Conservation (phyloP, 2,888 invertebrate species). For the Cremastinae sp. region DNA sequence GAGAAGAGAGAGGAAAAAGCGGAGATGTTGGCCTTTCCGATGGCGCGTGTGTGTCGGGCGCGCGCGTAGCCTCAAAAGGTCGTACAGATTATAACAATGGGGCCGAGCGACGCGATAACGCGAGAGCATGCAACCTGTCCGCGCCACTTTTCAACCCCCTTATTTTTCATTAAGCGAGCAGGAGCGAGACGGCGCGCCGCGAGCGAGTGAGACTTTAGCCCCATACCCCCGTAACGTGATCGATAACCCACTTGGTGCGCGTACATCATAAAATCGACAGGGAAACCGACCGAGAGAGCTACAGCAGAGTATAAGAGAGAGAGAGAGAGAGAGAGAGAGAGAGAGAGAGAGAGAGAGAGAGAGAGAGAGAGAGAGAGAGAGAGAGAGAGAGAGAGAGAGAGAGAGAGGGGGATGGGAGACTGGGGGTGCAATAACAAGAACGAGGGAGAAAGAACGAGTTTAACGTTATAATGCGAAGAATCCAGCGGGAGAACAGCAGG, state of each 20-base stretch:
- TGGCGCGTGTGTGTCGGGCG: slow-evolving; percentile 24
- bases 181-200: slow-evolving; percentile 10
- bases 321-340: slow-evolving; percentile 21
- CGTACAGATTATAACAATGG: slow-evolving; percentile 60
- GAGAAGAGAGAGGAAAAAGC: too few species aligned
- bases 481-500: too few species aligned
- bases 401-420: too few species aligned
- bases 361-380: slow-evolving; percentile 11
- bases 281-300: slow-evolving; percentile 7
- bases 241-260: slow-evolving; percentile 78
- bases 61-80: slow-evolving; percentile 55
- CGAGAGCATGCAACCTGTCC: slow-evolving; percentile 57
- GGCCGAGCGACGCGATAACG: slow-evolving; percentile 57
- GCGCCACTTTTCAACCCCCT: slow-evolving; percentile 69
- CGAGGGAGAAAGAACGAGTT: too few species aligned
- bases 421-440: too few species aligned
- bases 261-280: slow-evolving; percentile 67
- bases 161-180: slow-evolving; percentile 73
- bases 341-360: too few species aligned
- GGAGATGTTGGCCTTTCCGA: slow-evolving; percentile 53
- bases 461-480: too few species aligned
- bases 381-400: background rate
- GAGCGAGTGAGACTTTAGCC: slow-evolving; percentile 68
- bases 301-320: background rate
- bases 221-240: slow-evolving; percentile 64